These are phyloP conservation scores for Drosophila nigricruria DNA, from an alignment of 2,888 invertebrate species.

Conservation along the genomic window DNA sequence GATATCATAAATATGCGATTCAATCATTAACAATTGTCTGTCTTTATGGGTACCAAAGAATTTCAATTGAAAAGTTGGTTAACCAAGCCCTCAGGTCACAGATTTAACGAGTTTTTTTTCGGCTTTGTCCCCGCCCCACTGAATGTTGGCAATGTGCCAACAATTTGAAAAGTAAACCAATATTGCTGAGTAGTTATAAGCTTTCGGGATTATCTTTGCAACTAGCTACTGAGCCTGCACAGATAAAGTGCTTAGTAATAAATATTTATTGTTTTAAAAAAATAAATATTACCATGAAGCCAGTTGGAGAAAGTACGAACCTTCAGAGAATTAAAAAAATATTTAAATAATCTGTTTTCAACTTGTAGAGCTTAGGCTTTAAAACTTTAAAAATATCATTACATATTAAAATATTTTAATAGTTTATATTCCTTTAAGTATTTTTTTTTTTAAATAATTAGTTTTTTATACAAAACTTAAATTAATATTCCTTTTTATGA, in stretches of 20 bases:
- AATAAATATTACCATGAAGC: background rate
- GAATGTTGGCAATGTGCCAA: slow-evolving; percentile 33
- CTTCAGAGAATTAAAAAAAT: background rate
- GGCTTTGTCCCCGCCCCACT: slow-evolving; percentile 49
- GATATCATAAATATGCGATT: slow-evolving; percentile 64
- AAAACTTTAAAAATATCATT: background rate
- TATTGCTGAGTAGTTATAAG: slow-evolving; percentile 13
- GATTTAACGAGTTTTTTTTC: slow-evolving; percentile 59
- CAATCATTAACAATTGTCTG: slow-evolving; percentile 65
- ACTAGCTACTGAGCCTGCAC: slow-evolving; percentile 37
- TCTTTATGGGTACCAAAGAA: slow-evolving; percentile 50
- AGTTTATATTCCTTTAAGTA: background rate
- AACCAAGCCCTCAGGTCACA: slow-evolving; percentile 73
- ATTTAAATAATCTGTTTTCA: background rate
- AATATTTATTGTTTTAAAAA: background rate
- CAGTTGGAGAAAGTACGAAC: background rate
- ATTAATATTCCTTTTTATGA: background rate
- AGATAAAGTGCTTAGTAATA: slow-evolving; percentile 6
- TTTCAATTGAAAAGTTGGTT: slow-evolving; percentile 61
- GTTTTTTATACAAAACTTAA: too few relatives aligned
- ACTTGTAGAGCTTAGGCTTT: background rate
- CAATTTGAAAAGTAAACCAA: slow-evolving; percentile 31
- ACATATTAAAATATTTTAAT: background rate
- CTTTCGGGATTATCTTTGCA: slow-evolving; percentile 29
- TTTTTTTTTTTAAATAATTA: too few relatives aligned